phyloP scores from a whole-genome alignment of 2,113 vertebrate genomes.

The human region GRCh38 chr2:111147501-111148000 shows the following conservation, averaged over 20 bases:
- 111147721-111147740: rapidly evolving
- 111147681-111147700: background rate
- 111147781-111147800: background rate
- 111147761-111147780: rapidly evolving
- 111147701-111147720: background rate
- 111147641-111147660: background rate
- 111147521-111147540: background rate
- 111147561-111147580: background rate
- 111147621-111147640: background rate
- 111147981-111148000: background rate
- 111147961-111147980: rapidly evolving
- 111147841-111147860: background rate
- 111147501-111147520: background rate
- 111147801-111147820: background rate
- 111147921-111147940: background rate
- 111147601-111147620: background rate
- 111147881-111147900: background rate
- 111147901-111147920: background rate
- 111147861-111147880: background rate
- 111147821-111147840: background rate
- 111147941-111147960: background rate
- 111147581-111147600: background rate
- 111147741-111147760: background rate
- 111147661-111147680: background rate
- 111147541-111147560: background rate